phyloP scores from a whole-genome alignment of 2,888 invertebrate species.

The Seira sanloemensis region DNA sequence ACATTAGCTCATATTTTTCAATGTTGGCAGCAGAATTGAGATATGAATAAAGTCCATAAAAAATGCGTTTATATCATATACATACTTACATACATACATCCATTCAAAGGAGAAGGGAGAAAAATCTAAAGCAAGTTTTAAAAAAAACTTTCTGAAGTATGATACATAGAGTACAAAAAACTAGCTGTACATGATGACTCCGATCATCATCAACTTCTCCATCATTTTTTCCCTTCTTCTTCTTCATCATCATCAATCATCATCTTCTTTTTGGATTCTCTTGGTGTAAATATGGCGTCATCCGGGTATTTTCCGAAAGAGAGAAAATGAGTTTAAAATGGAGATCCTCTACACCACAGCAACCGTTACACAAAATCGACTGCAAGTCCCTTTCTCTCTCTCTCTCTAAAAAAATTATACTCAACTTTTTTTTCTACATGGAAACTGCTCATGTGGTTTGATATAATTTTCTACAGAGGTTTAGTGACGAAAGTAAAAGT shows the following conservation, averaged over 20 bases:
- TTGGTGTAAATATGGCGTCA: not conserved
- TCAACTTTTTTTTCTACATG: not conserved
- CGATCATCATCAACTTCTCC: not conserved
- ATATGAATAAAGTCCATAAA: too few species aligned
- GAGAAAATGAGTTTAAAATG: conserved; percentile 6
- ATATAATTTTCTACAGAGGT: not conserved
- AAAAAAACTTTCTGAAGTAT: too few species aligned
- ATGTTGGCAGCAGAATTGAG: too few species aligned
- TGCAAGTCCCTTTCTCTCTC: too few species aligned
- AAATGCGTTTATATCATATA: too few species aligned
- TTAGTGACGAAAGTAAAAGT: conserved; percentile 20
- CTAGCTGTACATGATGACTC: too few species aligned
- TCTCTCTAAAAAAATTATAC: not conserved
- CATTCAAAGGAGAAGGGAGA: too few species aligned
- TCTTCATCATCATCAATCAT: not conserved
- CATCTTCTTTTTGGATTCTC: not conserved
- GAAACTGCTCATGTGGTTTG: not conserved
- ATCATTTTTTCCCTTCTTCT: not conserved
- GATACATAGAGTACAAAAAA: too few species aligned
- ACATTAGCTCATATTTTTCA: too few species aligned
- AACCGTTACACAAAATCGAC: not conserved
- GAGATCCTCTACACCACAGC: not conserved
- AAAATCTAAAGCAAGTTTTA: too few species aligned
- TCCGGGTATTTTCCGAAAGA: not conserved
- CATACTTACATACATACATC: too few species aligned